Base-by-base conservation (phyloP, 2,888 invertebrate species). In the Scaptomyza reducta region DNA sequence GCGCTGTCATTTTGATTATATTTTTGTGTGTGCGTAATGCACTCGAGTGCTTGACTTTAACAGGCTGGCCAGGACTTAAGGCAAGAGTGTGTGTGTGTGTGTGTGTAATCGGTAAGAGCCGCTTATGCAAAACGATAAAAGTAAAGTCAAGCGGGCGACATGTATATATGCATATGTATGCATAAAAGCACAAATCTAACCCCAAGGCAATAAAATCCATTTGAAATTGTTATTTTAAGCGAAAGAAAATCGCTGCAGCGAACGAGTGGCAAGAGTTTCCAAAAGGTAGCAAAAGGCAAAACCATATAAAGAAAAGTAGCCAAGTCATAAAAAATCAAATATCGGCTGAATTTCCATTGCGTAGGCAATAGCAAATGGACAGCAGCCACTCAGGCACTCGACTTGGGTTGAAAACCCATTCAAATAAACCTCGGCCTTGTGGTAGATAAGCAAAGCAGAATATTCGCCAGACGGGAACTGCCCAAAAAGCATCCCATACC, bases 141-240 rank as follows among this genome's bases (percentile, higher is more conserved):
- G 45, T 31, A 31, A n/a, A 59, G 49, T 38, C 55, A 51, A 55
- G 57, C 47, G 49, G 74, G 42, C 70, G 79, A 81, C 79, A 77
- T 47, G 70, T 50, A 31, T 10, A 31, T 31, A 31, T 29, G 6
- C 31, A 10, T 10, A 10, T 31, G 9, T 27, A 58, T 44, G 29
- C 33, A 49, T 49, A 49, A 45, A 58, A 38, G 63, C 65, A 56
- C 68, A 87, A 85, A 87, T 78, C 81, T 78, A 69, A 69, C 88
- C 84, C 72, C 65, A 61, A 81, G 84, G 84, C 82, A 76, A 89
- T 88, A 85, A 85, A 85, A 89, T 87, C 89, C 89, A 89, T 85
- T 85, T 87, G 79, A 87, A 85, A 85, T 85, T 85, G 84, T 85
- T 85, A 85, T 85, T 85, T 89, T 87, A 84, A 87, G 76, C 77